Percentiles rank a stretch among this genome's conserved stretches.
phyloP scores from a whole-genome alignment of 64 coral and sea anemone genomes.

The Pachyseris speciosa region DNA sequence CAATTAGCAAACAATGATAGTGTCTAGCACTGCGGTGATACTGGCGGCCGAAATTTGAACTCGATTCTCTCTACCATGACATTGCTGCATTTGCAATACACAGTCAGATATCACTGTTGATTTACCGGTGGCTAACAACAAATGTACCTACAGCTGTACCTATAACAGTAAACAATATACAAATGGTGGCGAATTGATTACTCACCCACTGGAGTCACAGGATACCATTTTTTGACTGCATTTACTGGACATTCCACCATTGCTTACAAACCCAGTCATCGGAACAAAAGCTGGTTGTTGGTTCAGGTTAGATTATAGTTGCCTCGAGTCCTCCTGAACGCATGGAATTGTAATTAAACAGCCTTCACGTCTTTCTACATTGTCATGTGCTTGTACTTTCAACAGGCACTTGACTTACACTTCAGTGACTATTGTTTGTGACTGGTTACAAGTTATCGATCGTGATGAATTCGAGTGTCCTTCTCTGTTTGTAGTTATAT shows the following conservation, averaged over 20 bases:
- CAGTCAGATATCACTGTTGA: no score
- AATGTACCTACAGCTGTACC: no score
- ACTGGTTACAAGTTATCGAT: constrained; percentile 18
- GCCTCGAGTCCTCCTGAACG: not conserved
- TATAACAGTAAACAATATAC: not conserved
- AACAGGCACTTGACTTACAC: no score
- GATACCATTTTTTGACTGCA: constrained; percentile 19
- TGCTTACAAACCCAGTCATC: not conserved
- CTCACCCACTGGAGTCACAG: not conserved
- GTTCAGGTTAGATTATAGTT: not conserved
- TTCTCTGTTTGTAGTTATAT: not conserved
- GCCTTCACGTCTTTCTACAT: not conserved
- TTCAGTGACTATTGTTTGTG: not conserved
- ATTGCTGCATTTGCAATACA: no score
- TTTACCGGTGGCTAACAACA: no score
- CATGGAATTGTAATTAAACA: not conserved
- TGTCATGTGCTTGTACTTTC: not conserved
- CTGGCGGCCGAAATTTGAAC: no score
- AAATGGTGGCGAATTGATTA: not conserved
- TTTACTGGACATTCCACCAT: not conserved
- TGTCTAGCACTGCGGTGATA: no score
- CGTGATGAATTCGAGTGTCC: not conserved
- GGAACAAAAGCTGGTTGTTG: not conserved
- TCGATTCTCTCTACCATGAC: no score
- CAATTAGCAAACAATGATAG: no score